Evolutionary conservation across 2,888 invertebrate genomes (phyloP).

Genomic region (Agrotis clavis): DNA sequence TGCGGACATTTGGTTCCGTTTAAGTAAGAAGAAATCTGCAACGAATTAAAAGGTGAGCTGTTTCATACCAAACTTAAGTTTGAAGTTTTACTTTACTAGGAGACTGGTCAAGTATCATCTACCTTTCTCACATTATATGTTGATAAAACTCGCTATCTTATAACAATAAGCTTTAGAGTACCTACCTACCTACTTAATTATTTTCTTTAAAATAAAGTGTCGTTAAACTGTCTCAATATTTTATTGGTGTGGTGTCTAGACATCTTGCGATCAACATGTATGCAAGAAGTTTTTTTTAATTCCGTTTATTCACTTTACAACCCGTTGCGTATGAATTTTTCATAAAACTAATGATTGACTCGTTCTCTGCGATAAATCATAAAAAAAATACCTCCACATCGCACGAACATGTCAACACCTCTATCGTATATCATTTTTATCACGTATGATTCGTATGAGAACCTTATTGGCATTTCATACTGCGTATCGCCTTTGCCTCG

Average conservation of each 20-base stretch:
- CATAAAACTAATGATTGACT: conserved; percentile 29
- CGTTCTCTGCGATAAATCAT: conserved; percentile 17
- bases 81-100: neutral
- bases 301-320: neutral
- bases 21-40: conserved; percentile 23
- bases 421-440: conserved; percentile 43
- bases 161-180: neutral
- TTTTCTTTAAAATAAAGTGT: too few relatives aligned
- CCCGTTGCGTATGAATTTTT: conserved; percentile 27
- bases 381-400: conserved; percentile 23
- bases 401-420: conserved; percentile 40
- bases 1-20: conserved; percentile 30
- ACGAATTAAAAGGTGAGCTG: conserved; percentile 12
- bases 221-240: neutral
- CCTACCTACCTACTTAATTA: neutral
- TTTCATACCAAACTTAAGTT: conserved; percentile 1
- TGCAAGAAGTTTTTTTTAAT: too few relatives aligned
- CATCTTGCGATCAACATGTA: neutral
- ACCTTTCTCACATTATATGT: neutral
- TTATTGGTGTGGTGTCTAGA: conserved; percentile 6
- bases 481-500: conserved; percentile 34
- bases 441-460: conserved; percentile 35
- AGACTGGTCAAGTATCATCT: neutral
- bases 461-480: conserved; percentile 46
- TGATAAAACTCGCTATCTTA: neutral